Conservation (phyloP, 2,888 invertebrate species). For the Idaea aversata region DNA sequence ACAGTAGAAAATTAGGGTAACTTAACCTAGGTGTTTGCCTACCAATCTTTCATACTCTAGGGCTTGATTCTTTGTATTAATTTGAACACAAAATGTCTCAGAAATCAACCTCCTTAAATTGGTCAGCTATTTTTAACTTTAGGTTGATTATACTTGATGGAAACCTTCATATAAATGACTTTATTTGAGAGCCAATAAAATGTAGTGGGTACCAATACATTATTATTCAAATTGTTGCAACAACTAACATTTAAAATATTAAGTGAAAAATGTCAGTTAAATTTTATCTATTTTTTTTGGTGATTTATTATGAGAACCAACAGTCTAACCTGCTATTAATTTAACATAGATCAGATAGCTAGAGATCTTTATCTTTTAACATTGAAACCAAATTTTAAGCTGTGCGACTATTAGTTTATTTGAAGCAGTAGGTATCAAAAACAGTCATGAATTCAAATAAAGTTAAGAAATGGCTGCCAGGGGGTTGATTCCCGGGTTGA, state of each 20-base stretch:
- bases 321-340: not conserved
- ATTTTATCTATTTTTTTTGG: not conserved
- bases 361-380: not conserved
- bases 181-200: not conserved
- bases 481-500: no score
- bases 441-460: no score
- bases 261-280: not conserved
- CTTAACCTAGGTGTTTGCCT: no score
- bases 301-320: not conserved
- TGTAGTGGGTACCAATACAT: not conserved
- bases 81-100: no score
- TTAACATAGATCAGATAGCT: not conserved
- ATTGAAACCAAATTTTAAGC: no score
- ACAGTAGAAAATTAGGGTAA: no score
- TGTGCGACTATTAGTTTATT: not conserved
- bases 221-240: not conserved
- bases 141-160: not conserved
- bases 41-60: no score
- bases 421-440: not conserved
- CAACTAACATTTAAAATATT: not conserved
- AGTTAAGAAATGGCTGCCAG: no score
- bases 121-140: no score
- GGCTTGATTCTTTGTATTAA: no score
- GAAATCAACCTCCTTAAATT: no score
- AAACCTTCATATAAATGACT: not conserved